phyloP scores from a whole-genome alignment of 2,888 invertebrate species.

The Microchrysa polita region DNA sequence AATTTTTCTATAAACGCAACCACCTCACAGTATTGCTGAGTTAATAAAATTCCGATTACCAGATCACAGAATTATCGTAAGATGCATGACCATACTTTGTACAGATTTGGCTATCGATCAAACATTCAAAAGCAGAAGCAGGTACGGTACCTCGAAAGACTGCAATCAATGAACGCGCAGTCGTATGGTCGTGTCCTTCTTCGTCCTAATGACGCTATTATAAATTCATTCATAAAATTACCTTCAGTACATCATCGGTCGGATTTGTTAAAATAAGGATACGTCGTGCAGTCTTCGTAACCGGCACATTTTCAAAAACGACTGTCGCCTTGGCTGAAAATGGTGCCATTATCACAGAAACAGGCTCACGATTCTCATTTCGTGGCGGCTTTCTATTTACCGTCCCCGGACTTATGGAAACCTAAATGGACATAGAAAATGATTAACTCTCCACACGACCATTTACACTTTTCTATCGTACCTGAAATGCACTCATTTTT shows the following conservation, averaged over 20 bases:
- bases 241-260: slow-evolving; percentile 63
- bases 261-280: slow-evolving; percentile 71
- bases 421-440: slow-evolving; percentile 52
- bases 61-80: no score
- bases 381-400: slow-evolving; percentile 57
- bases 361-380: slow-evolving; percentile 62
- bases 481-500: slow-evolving; percentile 63
- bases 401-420: slow-evolving; percentile 62
- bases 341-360: slow-evolving; percentile 69
- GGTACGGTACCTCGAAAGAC: no score
- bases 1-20: no score
- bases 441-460: slow-evolving; percentile 21
- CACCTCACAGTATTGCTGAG: no score
- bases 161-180: no score
- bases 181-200: no score
- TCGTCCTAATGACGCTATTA: no score
- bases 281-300: slow-evolving; percentile 68
- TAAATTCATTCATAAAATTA: slow-evolving; percentile 55
- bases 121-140: no score
- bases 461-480: slow-evolving; percentile 46
- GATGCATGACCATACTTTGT: no score
- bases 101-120: no score
- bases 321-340: slow-evolving; percentile 75
- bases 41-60: no score
- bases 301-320: slow-evolving; percentile 72